phyloP scores from a whole-genome alignment of 2,888 invertebrate genomes.

The Machimus atricapillus region DNA sequence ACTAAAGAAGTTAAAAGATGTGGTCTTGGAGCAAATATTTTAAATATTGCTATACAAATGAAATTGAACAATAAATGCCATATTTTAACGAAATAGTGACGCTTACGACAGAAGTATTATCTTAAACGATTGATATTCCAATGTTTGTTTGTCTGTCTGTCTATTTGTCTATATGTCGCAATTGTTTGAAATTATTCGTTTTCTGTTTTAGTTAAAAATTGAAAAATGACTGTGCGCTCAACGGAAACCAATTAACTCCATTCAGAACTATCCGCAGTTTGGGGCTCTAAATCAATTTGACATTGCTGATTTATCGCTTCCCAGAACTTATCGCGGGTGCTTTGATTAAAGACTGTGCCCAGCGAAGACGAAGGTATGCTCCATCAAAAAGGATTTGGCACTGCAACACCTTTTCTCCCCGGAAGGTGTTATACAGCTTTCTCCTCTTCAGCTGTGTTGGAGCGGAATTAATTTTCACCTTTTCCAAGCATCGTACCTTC shows the following conservation, averaged over 20 bases:
- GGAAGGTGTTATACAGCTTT: background rate
- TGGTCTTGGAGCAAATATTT: too few relatives aligned
- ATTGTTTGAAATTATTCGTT: too few relatives aligned
- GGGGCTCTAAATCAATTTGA: background rate
- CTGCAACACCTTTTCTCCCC: background rate
- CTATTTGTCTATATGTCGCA: too few relatives aligned
- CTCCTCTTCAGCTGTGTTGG: background rate
- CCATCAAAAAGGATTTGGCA: background rate
- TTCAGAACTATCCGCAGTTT: background rate
- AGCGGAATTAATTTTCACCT: background rate
- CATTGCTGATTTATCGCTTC: conserved; percentile 6
- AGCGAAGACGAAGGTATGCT: background rate
- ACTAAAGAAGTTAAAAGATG: too few relatives aligned
- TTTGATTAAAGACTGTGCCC: background rate
- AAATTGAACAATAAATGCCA: too few relatives aligned
- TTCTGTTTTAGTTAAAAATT: background rate
- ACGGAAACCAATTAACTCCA: background rate
- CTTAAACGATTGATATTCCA: too few relatives aligned
- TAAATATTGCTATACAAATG: too few relatives aligned
- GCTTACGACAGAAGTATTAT: too few relatives aligned
- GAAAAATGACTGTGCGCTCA: background rate
- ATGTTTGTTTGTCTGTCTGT: too few relatives aligned
- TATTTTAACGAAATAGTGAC: too few relatives aligned
- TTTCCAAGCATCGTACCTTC: background rate
- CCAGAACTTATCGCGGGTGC: background rate